A percentile compares a stretch with the other conserved stretches of the same genome.
Evolutionary conservation across 2,113 vertebrate genomes (phyloP).

Genomic region (Brienomyrus brachyistius): DNA sequence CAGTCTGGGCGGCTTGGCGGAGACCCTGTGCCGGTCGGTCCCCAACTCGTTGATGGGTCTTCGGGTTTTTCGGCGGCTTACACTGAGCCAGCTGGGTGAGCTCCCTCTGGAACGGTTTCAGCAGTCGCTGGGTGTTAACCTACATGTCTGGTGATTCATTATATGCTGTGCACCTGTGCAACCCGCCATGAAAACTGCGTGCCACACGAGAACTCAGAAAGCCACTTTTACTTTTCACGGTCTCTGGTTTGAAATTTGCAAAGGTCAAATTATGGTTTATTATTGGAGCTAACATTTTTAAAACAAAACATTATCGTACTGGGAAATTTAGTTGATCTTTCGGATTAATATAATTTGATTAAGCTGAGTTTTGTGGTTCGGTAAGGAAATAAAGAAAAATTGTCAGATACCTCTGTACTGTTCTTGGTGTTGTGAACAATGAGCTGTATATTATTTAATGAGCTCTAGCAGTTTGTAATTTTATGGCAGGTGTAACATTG

Average conservation of each 20-base stretch:
- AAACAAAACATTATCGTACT: neutral
- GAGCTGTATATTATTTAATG: neutral
- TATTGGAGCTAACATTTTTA: neutral
- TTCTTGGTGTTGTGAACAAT: neutral
- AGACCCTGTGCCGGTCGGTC: neutral
- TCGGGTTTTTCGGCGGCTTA: neutral
- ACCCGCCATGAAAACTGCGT: neutral
- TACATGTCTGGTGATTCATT: slow-evolving; percentile 4
- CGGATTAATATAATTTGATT: neutral
- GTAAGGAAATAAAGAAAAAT: neutral
- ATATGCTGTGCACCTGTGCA: neutral
- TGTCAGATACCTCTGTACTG: neutral
- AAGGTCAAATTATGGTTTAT: neutral
- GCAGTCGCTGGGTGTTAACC: neutral
- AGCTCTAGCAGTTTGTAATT: neutral
- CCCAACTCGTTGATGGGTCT: neutral
- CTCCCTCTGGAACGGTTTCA: neutral
- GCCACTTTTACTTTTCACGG: neutral
- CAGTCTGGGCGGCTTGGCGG: neutral
- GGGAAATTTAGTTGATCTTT: neutral
- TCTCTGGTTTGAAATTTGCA: neutral
- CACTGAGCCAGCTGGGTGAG: neutral
- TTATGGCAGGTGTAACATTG: neutral
- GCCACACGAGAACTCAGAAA: neutral
- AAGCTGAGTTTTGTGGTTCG: neutral